phyloP scores from a whole-genome alignment of 92 coral and sea anemone genomes.

The Umimayanthus kanabou region DNA sequence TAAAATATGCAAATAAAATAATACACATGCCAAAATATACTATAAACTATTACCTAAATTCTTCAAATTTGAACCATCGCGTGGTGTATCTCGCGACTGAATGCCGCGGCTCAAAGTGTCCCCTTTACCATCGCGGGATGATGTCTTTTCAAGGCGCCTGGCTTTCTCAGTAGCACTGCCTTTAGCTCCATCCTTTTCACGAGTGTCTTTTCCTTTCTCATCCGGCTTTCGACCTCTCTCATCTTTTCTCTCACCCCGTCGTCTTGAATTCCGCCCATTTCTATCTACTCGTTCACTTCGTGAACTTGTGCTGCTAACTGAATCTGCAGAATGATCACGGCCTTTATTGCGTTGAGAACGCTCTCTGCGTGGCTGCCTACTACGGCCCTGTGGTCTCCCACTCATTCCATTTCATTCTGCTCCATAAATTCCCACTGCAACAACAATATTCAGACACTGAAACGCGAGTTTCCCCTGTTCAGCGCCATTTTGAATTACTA shows the following conservation, averaged over 20 bases:
- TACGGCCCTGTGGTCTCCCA: constrained; percentile 99
- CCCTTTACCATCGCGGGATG: constrained; percentile 71
- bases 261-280: constrained; percentile 88
- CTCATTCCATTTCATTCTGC: constrained; percentile 99
- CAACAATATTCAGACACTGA: constrained; percentile 66
- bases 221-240: constrained; percentile 84
- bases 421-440: constrained; percentile 72
- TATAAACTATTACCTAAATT: constrained; percentile 35
- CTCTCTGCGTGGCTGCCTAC: constrained; percentile 99
- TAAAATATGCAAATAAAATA: neutral
- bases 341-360: constrained; percentile 96
- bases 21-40: neutral
- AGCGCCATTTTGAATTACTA: constrained; percentile 94
- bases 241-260: constrained; percentile 87
- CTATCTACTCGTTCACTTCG: constrained; percentile 90
- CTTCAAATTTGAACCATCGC: constrained; percentile 69
- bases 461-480: constrained; percentile 59
- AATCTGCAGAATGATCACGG: constrained; percentile 96
- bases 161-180: constrained; percentile 68
- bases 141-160: constrained; percentile 66
- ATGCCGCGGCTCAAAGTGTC: constrained; percentile 40
- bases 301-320: constrained; percentile 84
- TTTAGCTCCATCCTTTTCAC: constrained; percentile 74
- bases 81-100: constrained; percentile 65
- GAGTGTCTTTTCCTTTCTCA: constrained; percentile 67